phyloP scores from a whole-genome alignment of 2,888 invertebrate genomes.

The Choreutis nemorana region DNA sequence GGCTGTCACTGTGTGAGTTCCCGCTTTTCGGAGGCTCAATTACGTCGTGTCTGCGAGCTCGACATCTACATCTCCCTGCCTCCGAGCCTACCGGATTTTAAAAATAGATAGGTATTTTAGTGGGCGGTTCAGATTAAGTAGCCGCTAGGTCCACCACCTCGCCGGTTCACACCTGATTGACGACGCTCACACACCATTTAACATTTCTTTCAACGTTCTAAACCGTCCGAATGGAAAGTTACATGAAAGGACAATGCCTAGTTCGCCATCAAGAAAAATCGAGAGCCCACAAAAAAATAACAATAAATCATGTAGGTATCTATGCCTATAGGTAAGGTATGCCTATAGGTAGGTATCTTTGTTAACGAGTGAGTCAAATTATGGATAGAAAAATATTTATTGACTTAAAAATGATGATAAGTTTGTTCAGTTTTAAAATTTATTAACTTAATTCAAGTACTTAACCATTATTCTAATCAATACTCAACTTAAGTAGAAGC shows the following conservation, averaged over 20 bases:
- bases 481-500: no score
- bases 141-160: conserved; percentile 33
- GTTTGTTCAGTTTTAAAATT: no score
- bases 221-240: conserved; percentile 52
- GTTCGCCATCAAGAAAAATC: conserved; percentile 43
- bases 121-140: conserved; percentile 48
- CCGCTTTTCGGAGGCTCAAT: conserved; percentile 13
- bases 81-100: conserved; percentile 28
- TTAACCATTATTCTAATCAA: no score
- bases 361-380: no score
- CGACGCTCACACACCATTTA: conserved; percentile 46
- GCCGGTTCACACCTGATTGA: conserved; percentile 47
- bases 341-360: no score
- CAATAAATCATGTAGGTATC: no score
- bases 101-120: conserved; percentile 48
- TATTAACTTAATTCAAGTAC: no score
- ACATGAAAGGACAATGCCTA: conserved; percentile 50
- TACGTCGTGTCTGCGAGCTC: conserved; percentile 13
- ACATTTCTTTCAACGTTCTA: conserved; percentile 52
- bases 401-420: no score
- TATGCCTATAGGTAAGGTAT: no score
- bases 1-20: conserved; percentile 15
- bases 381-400: no score
- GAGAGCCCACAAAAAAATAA: conserved; percentile 12
- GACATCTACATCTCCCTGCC: conserved; percentile 4